Conservation (phyloP, 1,140 invertebrate genomes). For the Aphaenogaster ashmeadi region DNA sequence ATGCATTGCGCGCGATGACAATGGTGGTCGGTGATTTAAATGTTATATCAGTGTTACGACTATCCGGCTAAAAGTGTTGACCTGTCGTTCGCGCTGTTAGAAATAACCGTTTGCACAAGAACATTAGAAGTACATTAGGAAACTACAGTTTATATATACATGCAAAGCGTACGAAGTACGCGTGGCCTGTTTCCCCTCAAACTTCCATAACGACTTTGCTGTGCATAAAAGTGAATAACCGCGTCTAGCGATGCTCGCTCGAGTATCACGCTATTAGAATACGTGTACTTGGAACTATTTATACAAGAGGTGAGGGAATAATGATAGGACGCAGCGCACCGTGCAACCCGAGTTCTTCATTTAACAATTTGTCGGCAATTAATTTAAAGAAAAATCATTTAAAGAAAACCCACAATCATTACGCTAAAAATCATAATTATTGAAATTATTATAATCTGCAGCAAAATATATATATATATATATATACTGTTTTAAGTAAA, state of each 20-base stretch:
- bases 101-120: conserved; percentile 42
- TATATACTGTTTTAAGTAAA: too few species aligned
- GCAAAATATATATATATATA: not conserved
- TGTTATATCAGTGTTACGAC: not conserved
- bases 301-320: conserved; percentile 1
- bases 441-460: not conserved
- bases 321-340: not conserved
- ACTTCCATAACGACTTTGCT: conserved; percentile 44
- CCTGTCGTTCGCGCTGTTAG: conserved; percentile 39
- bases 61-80: conserved; percentile 44
- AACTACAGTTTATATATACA: conserved; percentile 24
- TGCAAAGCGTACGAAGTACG: conserved; percentile 35
- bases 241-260: conserved; percentile 27
- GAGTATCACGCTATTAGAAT: conserved; percentile 8
- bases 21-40: not conserved
- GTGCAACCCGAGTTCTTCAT: not conserved
- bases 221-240: conserved; percentile 44
- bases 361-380: not conserved
- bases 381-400: not conserved
- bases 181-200: conserved; percentile 24
- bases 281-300: conserved; percentile 27
- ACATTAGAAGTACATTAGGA: conserved; percentile 63
- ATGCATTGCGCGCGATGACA: too few species aligned
- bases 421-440: not conserved
- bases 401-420: not conserved